These are phyloP conservation scores for Myotis lucifugus DNA, from an alignment of 2,113 vertebrate genomes.

Conservation along the genomic window DNA sequence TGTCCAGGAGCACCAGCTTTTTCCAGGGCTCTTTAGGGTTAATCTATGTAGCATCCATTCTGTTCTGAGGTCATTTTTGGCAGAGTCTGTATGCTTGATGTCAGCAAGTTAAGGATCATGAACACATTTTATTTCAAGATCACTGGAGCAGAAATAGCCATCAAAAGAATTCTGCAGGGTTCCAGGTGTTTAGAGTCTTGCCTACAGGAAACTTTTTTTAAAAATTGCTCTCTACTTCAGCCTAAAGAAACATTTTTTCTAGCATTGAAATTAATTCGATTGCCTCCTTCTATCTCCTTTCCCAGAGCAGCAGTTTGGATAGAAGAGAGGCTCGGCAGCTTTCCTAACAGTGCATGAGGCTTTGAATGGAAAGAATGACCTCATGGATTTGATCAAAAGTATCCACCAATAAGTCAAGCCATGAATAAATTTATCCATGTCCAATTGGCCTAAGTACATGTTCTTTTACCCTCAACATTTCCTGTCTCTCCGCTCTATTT, in stretches of 20 bases:
- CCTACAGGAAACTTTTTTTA: neutral
- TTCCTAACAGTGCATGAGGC: neutral
- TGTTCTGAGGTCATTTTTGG: conserved; percentile 73
- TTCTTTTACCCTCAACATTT: neutral
- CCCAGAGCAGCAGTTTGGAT: neutral
- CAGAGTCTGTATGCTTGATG: conserved; percentile 21
- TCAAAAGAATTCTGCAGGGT: conserved; percentile 45
- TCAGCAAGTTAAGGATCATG: conserved; percentile 53
- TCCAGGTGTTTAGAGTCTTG: conserved; percentile 54
- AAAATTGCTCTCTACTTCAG: neutral
- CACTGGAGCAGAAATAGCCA: conserved; percentile 61
- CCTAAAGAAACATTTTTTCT: neutral
- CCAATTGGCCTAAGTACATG: neutral
- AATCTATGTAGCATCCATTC: conserved; percentile 22
- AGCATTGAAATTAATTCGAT: neutral
- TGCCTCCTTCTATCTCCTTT: neutral
- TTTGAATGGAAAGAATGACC: conserved; percentile 61
- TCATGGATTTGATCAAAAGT: conserved; percentile 25
- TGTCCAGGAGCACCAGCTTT: neutral
- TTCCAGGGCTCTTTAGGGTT: neutral
- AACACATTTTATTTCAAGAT: conserved; percentile 55
- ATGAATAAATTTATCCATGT: conserved; percentile 7
- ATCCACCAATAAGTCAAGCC: conserved; percentile 27
- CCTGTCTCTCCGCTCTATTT: too few relatives aligned
- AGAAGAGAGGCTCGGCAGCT: neutral